Conservation (phyloP, 2,888 invertebrate species). For the Taenaris catops region DNA sequence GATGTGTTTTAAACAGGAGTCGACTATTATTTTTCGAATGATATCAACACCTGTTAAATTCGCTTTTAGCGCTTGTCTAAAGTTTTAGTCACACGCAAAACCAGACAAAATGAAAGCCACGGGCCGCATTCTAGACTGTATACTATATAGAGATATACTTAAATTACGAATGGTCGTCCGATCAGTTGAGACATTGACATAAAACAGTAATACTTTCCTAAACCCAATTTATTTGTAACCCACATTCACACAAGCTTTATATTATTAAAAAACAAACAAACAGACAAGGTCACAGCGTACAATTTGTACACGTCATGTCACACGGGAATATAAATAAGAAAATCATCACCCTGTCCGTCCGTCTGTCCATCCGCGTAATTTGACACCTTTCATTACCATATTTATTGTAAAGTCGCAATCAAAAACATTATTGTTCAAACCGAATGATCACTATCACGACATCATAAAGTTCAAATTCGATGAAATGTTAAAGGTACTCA, state of each 20-base stretch:
- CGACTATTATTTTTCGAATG: too few relatives aligned
- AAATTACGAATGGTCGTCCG: too few relatives aligned
- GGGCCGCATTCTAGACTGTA: too few relatives aligned
- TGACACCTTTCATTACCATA: constrained; percentile 78
- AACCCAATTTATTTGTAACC: neutral
- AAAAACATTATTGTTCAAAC: constrained; percentile 22
- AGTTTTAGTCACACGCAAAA: too few relatives aligned
- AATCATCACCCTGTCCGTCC: constrained; percentile 56
- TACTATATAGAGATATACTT: too few relatives aligned
- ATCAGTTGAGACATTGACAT: too few relatives aligned
- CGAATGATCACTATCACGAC: constrained; percentile 5
- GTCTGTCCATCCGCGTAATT: constrained; percentile 62
- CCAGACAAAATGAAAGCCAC: too few relatives aligned
- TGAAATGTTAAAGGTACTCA: too few relatives aligned
- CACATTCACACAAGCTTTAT: constrained; percentile 2
- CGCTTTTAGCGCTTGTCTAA: too few relatives aligned
- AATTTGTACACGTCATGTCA: constrained; percentile 55
- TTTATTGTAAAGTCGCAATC: constrained; percentile 53
- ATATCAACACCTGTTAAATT: too few relatives aligned
- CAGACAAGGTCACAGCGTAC: constrained; percentile 45
- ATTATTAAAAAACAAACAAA: constrained; percentile 31
- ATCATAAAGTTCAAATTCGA: constrained; percentile 4
- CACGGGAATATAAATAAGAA: constrained; percentile 54
- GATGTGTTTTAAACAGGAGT: too few relatives aligned
- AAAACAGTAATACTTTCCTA: neutral